Evolutionary conservation across 2,113 vertebrate species (phyloP), one percentile per base, ranked within the genome.

Genomic region (Apodemus speciosus): DNA sequence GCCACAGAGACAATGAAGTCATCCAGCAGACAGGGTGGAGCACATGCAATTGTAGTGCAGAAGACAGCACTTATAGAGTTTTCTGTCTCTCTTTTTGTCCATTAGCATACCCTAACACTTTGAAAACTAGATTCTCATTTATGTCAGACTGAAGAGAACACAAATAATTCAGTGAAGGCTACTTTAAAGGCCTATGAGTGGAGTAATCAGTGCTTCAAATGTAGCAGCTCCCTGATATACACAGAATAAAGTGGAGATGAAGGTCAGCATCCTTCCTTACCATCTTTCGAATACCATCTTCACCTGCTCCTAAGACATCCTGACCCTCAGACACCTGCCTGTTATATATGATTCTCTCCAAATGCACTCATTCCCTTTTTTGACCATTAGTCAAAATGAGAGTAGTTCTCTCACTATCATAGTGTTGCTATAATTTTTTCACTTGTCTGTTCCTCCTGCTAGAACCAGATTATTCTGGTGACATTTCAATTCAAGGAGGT

Each of bases 161-260:
- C 92, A 58, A 76, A 85, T 92, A 84, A 94, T 91, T 90, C 60
- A 94, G 68, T 79, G 72, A 85, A 94, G 73, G 8, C 21, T 92
- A 60, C 14, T 43, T 96, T 87, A 75, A 92, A 87, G 75, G 20
- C 2, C 4, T 66, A 8, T 35, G 18, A 40, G 1, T 60, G 10
- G 84, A 85, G n/a, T 51, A 9, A 3, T 85, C n/a, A 80, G 66
- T 85, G 9, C 40, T 88, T 72, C 89, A 68, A 93, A 51, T 91
- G 58, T 64, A 38, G 68, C 15, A 75, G 40, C 18, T 94, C 30
- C 60, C 18, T 4, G 0, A 40, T 15, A 68, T 40, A 25, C 27
- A 5, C 3, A 76, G 10, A 25, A 62, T 85, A 16, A 72, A 66
- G 16, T 56, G 11, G 46, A 85, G 83, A 27, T 23, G 20, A 93